Percentiles rank a stretch among this genome's conserved stretches.
Evolutionary conservation across 1,140 invertebrate genomes (phyloP).

Genomic region (Thaumatotibia leucotreta): DNA sequence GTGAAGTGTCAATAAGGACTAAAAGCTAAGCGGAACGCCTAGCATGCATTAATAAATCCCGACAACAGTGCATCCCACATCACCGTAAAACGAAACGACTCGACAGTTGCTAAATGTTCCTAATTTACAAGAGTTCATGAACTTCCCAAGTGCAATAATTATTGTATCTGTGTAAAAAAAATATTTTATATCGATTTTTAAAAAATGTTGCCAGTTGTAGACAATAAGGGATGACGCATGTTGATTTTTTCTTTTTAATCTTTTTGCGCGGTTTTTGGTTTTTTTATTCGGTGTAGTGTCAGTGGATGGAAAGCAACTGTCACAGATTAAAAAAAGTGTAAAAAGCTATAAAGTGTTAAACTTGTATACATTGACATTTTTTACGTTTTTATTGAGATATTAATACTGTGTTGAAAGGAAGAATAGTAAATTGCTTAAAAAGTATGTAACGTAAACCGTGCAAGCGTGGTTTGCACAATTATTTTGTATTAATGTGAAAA

Average conservation of each 20-base stretch:
- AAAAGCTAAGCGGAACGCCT: constrained; percentile 61
- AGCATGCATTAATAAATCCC: constrained; percentile 41
- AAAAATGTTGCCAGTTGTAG: constrained; percentile 10
- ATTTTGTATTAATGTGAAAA: constrained; percentile 5
- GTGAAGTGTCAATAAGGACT: constrained; percentile 72
- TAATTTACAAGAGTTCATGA: background rate
- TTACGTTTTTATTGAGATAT: constrained; percentile 61
- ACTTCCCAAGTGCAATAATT: constrained; percentile 4
- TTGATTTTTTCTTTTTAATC: background rate
- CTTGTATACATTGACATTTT: constrained; percentile 53
- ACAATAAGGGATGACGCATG: background rate
- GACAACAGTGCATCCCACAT: constrained; percentile 41
- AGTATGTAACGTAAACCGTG: background rate
- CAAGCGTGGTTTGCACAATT: constrained; percentile 14
- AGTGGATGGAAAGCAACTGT: constrained; percentile 41
- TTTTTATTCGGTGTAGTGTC: background rate
- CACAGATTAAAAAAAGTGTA: constrained; percentile 38
- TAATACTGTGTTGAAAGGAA: constrained; percentile 18
- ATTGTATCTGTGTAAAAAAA: background rate
- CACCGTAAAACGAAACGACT: background rate
- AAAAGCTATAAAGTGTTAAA: constrained; percentile 41
- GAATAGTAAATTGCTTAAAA: background rate
- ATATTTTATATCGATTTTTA: constrained; percentile 6
- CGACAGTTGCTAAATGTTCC: constrained; percentile 10
- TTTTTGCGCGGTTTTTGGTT: background rate